Conservation (phyloP, 1,140 invertebrate genomes). For the Neotoxoptera formosana region DNA sequence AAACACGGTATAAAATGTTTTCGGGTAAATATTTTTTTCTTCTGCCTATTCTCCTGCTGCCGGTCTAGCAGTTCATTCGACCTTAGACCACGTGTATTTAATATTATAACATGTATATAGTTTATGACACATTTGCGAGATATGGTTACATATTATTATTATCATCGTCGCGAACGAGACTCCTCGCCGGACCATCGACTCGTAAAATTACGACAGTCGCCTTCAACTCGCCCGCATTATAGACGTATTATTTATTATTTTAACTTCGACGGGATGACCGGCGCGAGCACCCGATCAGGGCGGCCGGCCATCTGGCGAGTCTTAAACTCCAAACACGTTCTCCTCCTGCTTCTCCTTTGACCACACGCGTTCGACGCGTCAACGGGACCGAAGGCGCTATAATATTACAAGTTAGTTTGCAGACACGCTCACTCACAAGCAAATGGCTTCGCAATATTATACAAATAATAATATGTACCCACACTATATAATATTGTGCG, state of each 20-base stretch:
- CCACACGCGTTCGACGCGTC: not conserved
- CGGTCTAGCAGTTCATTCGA: not conserved
- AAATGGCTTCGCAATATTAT: not conserved
- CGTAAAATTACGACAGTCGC: slow-evolving; percentile 13
- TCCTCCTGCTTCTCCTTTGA: not conserved
- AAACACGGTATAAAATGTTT: not conserved
- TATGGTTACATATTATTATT: not conserved
- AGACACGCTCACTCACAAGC: not conserved
- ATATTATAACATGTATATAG: too few species aligned
- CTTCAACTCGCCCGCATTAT: not conserved
- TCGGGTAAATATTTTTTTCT: not conserved
- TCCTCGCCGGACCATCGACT: not conserved
- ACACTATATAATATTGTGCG: not conserved
- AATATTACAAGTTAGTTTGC: not conserved
- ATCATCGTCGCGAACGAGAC: not conserved
- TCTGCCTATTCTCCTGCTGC: not conserved
- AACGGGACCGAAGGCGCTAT: not conserved
- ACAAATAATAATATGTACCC: not conserved
- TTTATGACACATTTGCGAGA: not conserved
- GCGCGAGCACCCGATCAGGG: not conserved
- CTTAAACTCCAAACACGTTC: not conserved
- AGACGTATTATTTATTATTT: not conserved
- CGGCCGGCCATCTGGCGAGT: not conserved
- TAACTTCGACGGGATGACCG: not conserved
- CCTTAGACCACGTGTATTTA: not conserved